Base-by-base conservation (phyloP, 2,113 vertebrate genomes). In the Macaca mulatta region DNA sequence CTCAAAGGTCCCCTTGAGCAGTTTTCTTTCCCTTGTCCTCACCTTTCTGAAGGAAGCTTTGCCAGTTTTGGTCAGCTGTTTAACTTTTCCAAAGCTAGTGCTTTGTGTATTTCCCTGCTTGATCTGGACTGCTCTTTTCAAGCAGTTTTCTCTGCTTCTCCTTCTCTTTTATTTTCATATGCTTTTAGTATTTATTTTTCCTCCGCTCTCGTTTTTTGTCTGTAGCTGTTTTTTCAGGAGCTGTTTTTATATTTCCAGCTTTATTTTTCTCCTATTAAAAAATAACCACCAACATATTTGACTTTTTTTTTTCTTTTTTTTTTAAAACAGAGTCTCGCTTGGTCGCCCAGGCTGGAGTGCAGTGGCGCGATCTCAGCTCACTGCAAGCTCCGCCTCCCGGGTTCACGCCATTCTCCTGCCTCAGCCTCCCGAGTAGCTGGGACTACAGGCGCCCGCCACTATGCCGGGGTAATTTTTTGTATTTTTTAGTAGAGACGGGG, bases 201-300 rank as follows among this genome's bases (percentile, higher is more conserved):
- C 99, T 99, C 57, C 99, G 98, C 75, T 99, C 99, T 4, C 99
- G 99, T 89, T 99, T 99, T 98, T 99, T 99, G 98, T 99, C 99
- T 2, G 99, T 99, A 55, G 98, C 50, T 2, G 99, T 99, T 98
- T 99, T 99, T 98, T 99, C 99, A 0, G 98, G 97, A 72, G 98
- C 98, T 10, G 99, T 99, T 96, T 99, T 98, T 40, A 99, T 1
- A 92, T 99, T 99, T 79, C 99, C 99, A 5, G 99, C 99, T 98
- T 99, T 99, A 98, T 99, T 99, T 99, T 99, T 99, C 96, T 99
- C 99, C 99, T 99, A 95, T 93, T 95, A 96, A 80, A 79, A 89
- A 55, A 84, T 1, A 45, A 80, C 45, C 55, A 59, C 70, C 48
- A 69, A 10, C 32, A 74, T 0, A 43, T 52, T 50, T 13, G 48